Percentiles rank a stretch among this genome's conserved stretches.
Evolutionary conservation across 1,140 invertebrate genomes (phyloP).

Genomic region (Apocrypta bakeri): DNA sequence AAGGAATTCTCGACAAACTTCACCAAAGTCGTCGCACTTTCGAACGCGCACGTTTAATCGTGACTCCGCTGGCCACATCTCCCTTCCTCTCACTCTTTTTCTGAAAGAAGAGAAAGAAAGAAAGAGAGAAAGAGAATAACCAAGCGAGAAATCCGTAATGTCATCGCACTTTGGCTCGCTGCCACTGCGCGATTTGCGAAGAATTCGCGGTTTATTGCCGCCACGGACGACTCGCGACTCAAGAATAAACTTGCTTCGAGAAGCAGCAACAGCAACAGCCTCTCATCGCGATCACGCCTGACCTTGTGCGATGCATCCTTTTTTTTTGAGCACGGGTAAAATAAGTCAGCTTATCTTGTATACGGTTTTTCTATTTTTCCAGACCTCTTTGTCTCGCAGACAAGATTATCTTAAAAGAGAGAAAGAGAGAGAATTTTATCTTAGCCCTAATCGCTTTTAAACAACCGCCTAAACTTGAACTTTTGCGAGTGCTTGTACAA

Average conservation of each 20-base stretch:
- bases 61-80: not conserved
- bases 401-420: not conserved
- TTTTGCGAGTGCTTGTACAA: conserved; percentile 25
- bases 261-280: conserved; percentile 26
- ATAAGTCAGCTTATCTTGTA: not conserved
- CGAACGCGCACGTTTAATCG: conserved; percentile 30
- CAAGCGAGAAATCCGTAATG: conserved; percentile 48
- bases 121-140: conserved; percentile 46
- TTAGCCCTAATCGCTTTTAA: conserved; percentile 5
- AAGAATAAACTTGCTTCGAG: conserved; percentile 38
- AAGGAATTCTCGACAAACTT: conserved; percentile 4
- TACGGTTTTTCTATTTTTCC: not conserved
- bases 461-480: conserved; percentile 44
- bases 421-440: not conserved
- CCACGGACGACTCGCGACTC: conserved; percentile 19
- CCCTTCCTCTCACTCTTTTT: not conserved
- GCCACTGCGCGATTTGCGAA: conserved; percentile 27
- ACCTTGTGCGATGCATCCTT: conserved; percentile 18
- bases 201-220: conserved; percentile 53
- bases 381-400: not conserved
- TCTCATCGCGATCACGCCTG: not conserved
- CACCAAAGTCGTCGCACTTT: conserved; percentile 34
- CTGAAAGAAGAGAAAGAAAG: not conserved
- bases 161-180: conserved; percentile 47
- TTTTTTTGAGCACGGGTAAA: not conserved